These are phyloP conservation scores for Andrena hattorfiana DNA, from an alignment of 2,888 invertebrate genomes.

Conservation along the genomic window DNA sequence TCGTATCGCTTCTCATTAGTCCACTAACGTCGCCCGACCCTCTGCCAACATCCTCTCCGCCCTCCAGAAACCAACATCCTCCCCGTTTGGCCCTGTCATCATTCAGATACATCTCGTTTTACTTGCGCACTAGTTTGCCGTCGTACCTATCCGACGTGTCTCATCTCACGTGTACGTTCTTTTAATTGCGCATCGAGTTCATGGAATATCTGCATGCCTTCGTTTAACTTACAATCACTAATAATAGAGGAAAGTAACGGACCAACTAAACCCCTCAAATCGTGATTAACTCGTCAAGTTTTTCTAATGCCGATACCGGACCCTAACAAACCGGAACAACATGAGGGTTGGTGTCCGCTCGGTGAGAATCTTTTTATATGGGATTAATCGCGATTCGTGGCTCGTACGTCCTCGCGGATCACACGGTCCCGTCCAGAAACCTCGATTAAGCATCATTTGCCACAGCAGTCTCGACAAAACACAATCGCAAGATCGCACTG, in stretches of 20 bases:
- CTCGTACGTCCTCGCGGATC: conserved; percentile 55
- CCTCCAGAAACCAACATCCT: not conserved
- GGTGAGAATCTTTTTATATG: conserved; percentile 87
- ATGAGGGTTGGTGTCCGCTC: conserved; percentile 95
- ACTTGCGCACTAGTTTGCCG: conserved; percentile 37
- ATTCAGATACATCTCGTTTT: conserved; percentile 38
- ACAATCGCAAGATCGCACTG: conserved; percentile 33
- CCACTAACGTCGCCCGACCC: conserved; percentile 64
- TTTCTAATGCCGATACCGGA: conserved; percentile 92
- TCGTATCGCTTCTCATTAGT: conserved; percentile 73
- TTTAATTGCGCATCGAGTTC: conserved; percentile 57
- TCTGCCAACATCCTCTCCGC: conserved; percentile 50
- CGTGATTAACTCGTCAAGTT: conserved; percentile 77
- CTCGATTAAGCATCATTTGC: not conserved
- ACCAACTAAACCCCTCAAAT: conserved; percentile 60
- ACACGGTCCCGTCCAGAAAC: not conserved
- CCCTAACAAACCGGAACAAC: conserved; percentile 95
- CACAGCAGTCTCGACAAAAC: not conserved
- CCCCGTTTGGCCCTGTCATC: conserved; percentile 14
- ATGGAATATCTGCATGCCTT: conserved; percentile 62
- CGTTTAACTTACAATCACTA: conserved; percentile 27
- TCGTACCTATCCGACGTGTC: conserved; percentile 56
- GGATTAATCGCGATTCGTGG: conserved; percentile 74
- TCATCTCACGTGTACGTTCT: conserved; percentile 53
- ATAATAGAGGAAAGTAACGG: conserved; percentile 37